Evolutionary conservation across 2,113 vertebrate species (phyloP).

Genomic region (Pipra filicauda): DNA sequence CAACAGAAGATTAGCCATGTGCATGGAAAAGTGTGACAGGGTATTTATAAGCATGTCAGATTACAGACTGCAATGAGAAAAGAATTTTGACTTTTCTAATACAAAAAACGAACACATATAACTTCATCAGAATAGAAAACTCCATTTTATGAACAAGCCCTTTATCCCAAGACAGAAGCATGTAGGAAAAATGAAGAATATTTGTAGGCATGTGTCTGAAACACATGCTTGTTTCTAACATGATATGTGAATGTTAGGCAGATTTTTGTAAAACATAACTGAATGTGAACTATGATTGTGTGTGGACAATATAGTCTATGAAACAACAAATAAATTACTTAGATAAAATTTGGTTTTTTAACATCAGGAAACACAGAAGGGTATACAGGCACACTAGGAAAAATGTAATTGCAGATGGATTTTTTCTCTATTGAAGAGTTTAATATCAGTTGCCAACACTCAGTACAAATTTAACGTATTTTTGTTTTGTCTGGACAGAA

Average conservation of each 20-base stretch:
- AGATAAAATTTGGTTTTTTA: neutral
- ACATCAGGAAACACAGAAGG: neutral
- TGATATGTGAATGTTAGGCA: rapidly evolving
- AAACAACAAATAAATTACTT: neutral
- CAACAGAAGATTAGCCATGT: conserved; percentile 7
- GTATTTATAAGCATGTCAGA: neutral
- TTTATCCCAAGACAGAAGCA: neutral
- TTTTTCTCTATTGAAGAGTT: neutral
- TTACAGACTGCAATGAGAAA: neutral
- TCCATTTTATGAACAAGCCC: neutral
- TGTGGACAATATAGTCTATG: neutral
- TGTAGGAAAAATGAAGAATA: neutral
- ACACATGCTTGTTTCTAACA: neutral
- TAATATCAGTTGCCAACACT: neutral
- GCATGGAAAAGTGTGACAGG: neutral
- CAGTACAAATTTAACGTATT: neutral
- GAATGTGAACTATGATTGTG: neutral
- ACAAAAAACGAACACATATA: neutral
- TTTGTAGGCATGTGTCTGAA: neutral
- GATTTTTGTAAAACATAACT: neutral
- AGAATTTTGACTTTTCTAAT: neutral
- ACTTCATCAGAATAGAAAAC: neutral
- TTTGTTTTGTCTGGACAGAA: neutral
- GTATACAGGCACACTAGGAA: neutral
- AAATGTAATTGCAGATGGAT: neutral